A percentile compares a stretch with the other conserved stretches of the same genome.
phyloP scores from a whole-genome alignment of 2,113 vertebrate species.

The Oriolus oriolus region DNA sequence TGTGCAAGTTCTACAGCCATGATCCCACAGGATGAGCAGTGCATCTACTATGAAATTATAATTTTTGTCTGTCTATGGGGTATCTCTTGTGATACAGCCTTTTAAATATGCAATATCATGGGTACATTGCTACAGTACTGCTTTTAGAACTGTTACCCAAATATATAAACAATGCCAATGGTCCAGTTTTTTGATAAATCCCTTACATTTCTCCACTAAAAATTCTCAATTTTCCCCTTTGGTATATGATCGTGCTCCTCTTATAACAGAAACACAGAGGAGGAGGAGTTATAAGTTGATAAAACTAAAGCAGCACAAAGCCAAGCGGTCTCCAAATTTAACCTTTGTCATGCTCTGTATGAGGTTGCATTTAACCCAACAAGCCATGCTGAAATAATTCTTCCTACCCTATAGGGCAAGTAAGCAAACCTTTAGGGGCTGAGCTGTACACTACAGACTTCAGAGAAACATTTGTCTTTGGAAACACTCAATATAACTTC shows the following conservation, averaged over 20 bases:
- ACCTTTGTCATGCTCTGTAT: background rate
- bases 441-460: background rate
- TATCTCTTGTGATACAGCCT: background rate
- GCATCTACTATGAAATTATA: background rate
- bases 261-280: background rate
- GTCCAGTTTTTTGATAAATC: background rate
- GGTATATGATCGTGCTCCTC: background rate
- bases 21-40: background rate
- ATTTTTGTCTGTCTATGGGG: background rate
- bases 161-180: background rate
- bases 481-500: background rate
- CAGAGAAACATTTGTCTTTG: background rate
- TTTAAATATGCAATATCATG: background rate
- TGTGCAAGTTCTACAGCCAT: background rate
- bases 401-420: background rate
- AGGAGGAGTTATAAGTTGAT: background rate
- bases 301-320: background rate
- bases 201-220: background rate
- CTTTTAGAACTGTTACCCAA: background rate
- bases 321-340: background rate
- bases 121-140: background rate
- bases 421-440: background rate
- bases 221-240: background rate
- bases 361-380: background rate
- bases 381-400: background rate